Conservation (phyloP, 1,140 invertebrate genomes). For the Pseudomyrmex cubaensis region DNA sequence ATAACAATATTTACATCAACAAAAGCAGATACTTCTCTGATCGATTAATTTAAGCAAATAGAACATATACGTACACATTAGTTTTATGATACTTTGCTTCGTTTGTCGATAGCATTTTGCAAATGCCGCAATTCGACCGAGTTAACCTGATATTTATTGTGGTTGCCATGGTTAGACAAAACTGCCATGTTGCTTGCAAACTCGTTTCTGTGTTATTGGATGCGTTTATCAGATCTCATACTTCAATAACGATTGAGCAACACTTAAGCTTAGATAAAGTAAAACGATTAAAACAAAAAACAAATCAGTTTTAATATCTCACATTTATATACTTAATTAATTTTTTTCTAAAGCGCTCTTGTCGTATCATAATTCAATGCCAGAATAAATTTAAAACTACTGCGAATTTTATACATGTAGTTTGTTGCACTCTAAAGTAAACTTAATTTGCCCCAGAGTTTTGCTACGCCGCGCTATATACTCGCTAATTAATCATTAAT, state of each 20-base stretch:
- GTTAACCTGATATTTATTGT: slow-evolving; percentile 40
- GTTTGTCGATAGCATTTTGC: slow-evolving; percentile 31
- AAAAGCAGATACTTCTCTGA: no score
- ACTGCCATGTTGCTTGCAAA: slow-evolving; percentile 14
- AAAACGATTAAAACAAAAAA: background rate
- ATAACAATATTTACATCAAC: no score
- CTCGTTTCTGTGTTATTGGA: slow-evolving; percentile 31
- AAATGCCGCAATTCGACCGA: slow-evolving; percentile 28
- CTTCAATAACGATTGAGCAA: slow-evolving; percentile 15
- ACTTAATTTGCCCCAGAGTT: slow-evolving; percentile 31
- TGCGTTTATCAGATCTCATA: slow-evolving; percentile 29
- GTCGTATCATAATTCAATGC: background rate
- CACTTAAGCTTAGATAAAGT: background rate
- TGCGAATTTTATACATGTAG: slow-evolving; percentile 13
- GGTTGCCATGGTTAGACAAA: slow-evolving; percentile 19
- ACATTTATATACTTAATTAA: background rate
- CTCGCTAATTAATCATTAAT: slow-evolving; percentile 65
- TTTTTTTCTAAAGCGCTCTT: background rate
- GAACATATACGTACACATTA: background rate
- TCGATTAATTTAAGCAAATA: no score
- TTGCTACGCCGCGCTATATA: background rate
- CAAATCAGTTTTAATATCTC: background rate
- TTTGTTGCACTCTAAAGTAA: slow-evolving; percentile 8
- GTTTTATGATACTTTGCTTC: slow-evolving; percentile 36
- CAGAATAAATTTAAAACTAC: background rate